phyloP scores from a whole-genome alignment of 2,888 invertebrate species.

The Caradrina kadenii region DNA sequence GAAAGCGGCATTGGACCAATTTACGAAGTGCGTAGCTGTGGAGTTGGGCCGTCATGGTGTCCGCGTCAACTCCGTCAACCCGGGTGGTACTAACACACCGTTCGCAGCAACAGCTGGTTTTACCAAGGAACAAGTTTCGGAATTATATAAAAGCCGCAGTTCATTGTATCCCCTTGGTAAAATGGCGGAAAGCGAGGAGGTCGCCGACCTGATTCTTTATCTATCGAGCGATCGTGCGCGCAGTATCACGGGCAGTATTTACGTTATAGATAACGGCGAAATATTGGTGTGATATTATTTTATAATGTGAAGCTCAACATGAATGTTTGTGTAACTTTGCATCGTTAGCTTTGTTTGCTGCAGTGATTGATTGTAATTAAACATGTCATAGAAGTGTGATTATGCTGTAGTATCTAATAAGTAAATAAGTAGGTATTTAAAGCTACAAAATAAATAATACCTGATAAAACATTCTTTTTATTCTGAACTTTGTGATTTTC shows the following conservation, averaged over 20 bases:
- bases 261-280: constrained; percentile 87
- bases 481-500: neutral
- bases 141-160: constrained; percentile 94
- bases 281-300: constrained; percentile 73
- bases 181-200: constrained; percentile 95
- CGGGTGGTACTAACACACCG: constrained; percentile 96
- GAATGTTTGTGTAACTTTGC: constrained; percentile 16
- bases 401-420: neutral
- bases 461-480: neutral
- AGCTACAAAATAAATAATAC: neutral
- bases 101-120: constrained; percentile 92
- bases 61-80: constrained; percentile 97
- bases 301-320: constrained; percentile 32
- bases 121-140: constrained; percentile 89
- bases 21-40: constrained; percentile 96
- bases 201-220: constrained; percentile 96
- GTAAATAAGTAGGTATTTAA: neutral
- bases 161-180: constrained; percentile 96
- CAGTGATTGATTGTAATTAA: constrained; percentile 1
- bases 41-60: constrained; percentile 94
- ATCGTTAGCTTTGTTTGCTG: neutral
- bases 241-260: constrained; percentile 95
- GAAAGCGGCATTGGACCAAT: constrained; percentile 98
- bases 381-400: neutral
- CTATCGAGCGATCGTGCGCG: constrained; percentile 96